Evolutionary conservation across 2,888 invertebrate genomes (phyloP).

Genomic region (Eupithecia vulgata): DNA sequence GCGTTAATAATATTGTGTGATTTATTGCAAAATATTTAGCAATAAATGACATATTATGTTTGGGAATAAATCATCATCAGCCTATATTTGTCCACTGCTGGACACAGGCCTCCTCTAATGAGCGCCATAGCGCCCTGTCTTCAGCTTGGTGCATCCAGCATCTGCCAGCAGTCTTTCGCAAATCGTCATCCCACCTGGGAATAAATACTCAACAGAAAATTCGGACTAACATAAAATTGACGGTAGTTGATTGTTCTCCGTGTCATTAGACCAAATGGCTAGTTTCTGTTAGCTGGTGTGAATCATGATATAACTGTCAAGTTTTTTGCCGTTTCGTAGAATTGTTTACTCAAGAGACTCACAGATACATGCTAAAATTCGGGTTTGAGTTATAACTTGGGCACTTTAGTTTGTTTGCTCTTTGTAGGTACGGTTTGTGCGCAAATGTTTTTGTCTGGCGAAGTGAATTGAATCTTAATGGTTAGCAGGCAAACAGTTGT

Average conservation of each 20-base stretch:
- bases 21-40: background rate
- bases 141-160: too few species aligned
- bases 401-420: constrained; percentile 38
- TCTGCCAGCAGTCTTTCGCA: too few species aligned
- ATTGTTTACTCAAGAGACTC: constrained; percentile 71
- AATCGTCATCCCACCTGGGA: too few species aligned
- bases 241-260: background rate
- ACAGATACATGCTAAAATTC: constrained; percentile 68
- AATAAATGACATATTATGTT: too few species aligned
- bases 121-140: too few species aligned
- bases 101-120: too few species aligned
- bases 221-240: background rate
- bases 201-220: background rate
- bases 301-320: constrained; percentile 80
- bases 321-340: constrained; percentile 69
- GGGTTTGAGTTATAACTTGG: constrained; percentile 40
- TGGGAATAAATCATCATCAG: background rate
- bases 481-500: constrained; percentile 3
- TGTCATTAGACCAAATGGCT: background rate
- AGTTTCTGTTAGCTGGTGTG: constrained; percentile 66
- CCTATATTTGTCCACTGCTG: too few species aligned
- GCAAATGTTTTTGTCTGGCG: constrained; percentile 43
- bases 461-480: constrained; percentile 1
- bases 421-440: constrained; percentile 33
- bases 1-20: background rate